phyloP scores from a whole-genome alignment of 2,888 invertebrate species.

The Hemaris fuciformis region DNA sequence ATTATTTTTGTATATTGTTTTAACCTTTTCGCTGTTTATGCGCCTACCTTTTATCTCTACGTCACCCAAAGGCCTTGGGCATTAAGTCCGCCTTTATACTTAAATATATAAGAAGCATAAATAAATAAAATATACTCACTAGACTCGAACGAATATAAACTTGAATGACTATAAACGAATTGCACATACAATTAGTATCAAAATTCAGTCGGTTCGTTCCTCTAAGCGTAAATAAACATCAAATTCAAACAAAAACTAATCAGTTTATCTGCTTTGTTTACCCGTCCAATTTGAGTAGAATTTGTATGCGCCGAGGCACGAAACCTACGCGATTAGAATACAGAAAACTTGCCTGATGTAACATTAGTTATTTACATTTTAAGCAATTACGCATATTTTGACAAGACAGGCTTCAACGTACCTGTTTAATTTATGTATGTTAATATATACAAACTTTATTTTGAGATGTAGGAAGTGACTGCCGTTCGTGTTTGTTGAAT shows the following conservation, averaged over 20 bases:
- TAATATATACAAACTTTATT: conserved; percentile 15
- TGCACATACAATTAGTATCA: too few species aligned
- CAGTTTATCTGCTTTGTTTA: conserved; percentile 43
- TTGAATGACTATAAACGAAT: too few species aligned
- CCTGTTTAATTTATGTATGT: conserved; percentile 20
- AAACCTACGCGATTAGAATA: conserved; percentile 44
- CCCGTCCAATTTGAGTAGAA: conserved; percentile 28
- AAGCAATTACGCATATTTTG: conserved; percentile 28
- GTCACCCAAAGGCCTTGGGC: too few species aligned
- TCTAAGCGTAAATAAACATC: neutral
- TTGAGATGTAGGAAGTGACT: conserved; percentile 21
- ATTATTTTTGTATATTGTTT: too few species aligned
- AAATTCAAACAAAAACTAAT: conserved; percentile 20
- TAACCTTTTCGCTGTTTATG: too few species aligned
- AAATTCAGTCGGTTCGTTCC: too few species aligned
- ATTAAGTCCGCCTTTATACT: too few species aligned
- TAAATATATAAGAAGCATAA: too few species aligned
- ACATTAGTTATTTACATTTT: conserved; percentile 34
- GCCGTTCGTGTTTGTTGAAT: neutral
- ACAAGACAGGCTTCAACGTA: conserved; percentile 14
- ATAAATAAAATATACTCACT: too few species aligned
- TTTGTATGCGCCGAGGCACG: conserved; percentile 52
- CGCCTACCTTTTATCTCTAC: too few species aligned
- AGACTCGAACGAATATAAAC: too few species aligned
- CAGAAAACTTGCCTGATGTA: conserved; percentile 43